Percentiles rank a stretch among this genome's conserved stretches.
These are phyloP conservation scores for Drosophila sproati DNA, from an alignment of 1,140 invertebrate genomes.

Conservation along the genomic window DNA sequence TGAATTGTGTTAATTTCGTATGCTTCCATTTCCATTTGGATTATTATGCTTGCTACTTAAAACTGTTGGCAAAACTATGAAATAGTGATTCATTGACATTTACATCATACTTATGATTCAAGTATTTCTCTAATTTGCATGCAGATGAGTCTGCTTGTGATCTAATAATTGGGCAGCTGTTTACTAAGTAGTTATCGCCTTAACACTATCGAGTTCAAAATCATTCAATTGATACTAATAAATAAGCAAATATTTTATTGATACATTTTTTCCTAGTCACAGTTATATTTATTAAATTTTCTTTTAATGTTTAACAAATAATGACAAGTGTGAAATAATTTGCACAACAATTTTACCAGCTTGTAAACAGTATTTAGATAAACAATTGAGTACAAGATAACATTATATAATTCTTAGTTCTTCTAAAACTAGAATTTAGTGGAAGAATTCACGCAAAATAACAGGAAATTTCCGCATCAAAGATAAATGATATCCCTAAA, in stretches of 20 bases:
- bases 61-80: not conserved
- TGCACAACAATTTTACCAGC: too few relatives aligned
- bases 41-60: not conserved
- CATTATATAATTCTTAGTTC: too few relatives aligned
- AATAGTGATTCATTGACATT: not conserved
- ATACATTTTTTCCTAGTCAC: not conserved
- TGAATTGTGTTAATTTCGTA: not conserved
- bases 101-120: not conserved
- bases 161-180: too few relatives aligned
- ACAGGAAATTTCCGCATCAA: too few relatives aligned
- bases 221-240: slow-evolving; percentile 13
- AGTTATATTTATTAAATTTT: not conserved
- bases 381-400: too few relatives aligned
- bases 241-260: not conserved
- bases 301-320: not conserved
- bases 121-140: too few relatives aligned
- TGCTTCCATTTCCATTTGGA: not conserved
- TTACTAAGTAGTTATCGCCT: too few relatives aligned
- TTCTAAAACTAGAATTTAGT: too few relatives aligned
- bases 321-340: not conserved
- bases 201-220: too few relatives aligned
- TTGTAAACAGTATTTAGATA: too few relatives aligned
- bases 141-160: not conserved
- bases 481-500: too few relatives aligned
- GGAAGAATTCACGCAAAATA: too few relatives aligned